Conservation (phyloP, 2,113 vertebrate genomes). For the Actenoides hombroni region DNA sequence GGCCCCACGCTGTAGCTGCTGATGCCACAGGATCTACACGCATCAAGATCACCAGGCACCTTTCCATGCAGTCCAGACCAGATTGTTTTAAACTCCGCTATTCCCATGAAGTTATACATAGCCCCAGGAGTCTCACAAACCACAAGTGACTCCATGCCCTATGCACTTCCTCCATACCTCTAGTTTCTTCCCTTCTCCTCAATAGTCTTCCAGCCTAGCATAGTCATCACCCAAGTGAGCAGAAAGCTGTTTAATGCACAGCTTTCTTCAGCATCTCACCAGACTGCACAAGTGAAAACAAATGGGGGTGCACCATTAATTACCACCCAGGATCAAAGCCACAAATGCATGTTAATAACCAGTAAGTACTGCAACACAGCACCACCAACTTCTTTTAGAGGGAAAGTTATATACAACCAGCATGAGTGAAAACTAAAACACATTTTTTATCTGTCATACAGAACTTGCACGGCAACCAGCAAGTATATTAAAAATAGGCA, state of each 20-base stretch:
- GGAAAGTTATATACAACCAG: neutral
- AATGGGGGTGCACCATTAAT: fast-evolving
- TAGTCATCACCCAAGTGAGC: neutral
- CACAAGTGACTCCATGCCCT: neutral
- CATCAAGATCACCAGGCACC: neutral
- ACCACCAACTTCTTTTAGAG: neutral
- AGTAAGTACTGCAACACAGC: neutral
- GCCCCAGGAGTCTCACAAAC: neutral
- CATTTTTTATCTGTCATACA: neutral
- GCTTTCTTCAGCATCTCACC: neutral
- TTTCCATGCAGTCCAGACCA: neutral
- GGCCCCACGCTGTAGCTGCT: fast-evolving
- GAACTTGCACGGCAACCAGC: neutral
- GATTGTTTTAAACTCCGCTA: neutral
- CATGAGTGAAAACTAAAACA: neutral
- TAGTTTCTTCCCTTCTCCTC: neutral
- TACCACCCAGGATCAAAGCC: neutral
- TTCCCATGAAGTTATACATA: neutral
- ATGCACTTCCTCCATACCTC: neutral
- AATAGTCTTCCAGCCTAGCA: neutral
- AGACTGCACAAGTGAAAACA: neutral
- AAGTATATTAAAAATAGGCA: fast-evolving
- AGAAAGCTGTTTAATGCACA: neutral
- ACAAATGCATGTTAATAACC: fast-evolving
- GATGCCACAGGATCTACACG: fast-evolving